Conservation (phyloP, 2,113 vertebrate genomes). For the Motacilla tschutschensis region DNA sequence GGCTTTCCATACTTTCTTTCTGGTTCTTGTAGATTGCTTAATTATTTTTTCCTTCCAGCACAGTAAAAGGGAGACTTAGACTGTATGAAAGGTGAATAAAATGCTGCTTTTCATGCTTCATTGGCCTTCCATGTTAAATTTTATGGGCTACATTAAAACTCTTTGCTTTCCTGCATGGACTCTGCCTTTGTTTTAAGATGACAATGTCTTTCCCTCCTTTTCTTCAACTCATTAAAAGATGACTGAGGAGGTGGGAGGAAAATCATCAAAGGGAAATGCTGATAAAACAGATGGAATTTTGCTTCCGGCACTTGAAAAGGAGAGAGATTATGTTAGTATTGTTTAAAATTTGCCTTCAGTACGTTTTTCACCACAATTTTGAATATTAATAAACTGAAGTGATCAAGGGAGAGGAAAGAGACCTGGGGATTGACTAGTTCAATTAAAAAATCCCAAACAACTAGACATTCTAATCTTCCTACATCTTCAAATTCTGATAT, state of each 20-base stretch:
- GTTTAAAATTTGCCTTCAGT: neutral
- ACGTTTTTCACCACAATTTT: neutral
- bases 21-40: neutral
- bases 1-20: neutral
- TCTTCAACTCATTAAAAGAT: neutral
- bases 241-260: neutral
- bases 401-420: neutral
- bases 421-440: neutral
- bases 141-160: neutral
- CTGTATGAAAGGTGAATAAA: neutral
- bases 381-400: neutral
- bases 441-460: neutral
- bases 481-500: neutral
- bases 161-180: neutral
- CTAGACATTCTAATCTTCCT: neutral
- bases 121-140: neutral
- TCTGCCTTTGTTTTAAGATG: neutral
- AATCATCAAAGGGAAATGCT: neutral
- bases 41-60: neutral
- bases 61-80: neutral
- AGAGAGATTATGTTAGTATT: neutral
- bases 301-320: neutral
- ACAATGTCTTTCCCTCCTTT: neutral
- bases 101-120: neutral
- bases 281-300: neutral